A percentile compares a stretch with the other conserved stretches of the same genome.
Conservation (phyloP, 2,113 vertebrate genomes). For the Ascaphus truei region DNA sequence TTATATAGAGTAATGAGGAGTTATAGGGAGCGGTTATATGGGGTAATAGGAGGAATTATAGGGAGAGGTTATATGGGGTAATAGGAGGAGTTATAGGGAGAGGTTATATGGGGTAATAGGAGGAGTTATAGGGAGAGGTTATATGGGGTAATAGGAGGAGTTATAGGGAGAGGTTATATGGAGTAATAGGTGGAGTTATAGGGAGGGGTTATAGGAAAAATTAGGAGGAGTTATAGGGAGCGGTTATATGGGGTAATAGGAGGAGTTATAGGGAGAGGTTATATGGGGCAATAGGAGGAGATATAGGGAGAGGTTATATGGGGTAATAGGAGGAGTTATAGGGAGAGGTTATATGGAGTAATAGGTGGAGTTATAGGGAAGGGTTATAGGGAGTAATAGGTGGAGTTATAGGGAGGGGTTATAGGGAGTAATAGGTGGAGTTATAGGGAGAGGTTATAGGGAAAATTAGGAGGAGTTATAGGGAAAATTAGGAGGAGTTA, state of each 20-base stretch:
- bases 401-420: too few species aligned
- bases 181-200: not conserved
- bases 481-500: too few species aligned
- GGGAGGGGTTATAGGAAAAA: not conserved
- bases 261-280: too few species aligned
- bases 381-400: not conserved
- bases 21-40: not conserved
- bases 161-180: not conserved
- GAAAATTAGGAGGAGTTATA: not conserved
- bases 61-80: not conserved
- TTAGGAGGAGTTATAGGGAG: not conserved
- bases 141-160: not conserved
- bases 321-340: not conserved
- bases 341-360: not conserved
- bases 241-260: not conserved
- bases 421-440: not conserved
- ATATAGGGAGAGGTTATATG: not conserved
- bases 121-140: too few species aligned
- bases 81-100: not conserved
- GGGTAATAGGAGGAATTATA: not conserved
- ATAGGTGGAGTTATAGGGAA: not conserved
- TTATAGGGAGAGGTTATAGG: not conserved
- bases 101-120: not conserved
- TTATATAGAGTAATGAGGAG: not conserved
- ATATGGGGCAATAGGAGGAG: not conserved